Evolutionary conservation across 2,113 vertebrate species (phyloP).

Genomic region (Laticauda laticaudata): DNA sequence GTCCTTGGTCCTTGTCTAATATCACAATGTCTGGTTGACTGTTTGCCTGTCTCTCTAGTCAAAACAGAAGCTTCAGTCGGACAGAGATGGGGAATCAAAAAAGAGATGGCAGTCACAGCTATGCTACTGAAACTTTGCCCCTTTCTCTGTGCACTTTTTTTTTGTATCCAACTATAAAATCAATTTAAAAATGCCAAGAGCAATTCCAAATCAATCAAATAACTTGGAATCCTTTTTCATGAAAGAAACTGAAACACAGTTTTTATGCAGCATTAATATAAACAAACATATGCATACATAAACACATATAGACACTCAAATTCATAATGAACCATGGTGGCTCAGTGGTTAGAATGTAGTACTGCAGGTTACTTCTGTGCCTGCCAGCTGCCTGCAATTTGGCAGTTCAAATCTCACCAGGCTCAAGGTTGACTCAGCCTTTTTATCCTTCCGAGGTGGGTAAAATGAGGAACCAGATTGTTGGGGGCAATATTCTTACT

Average conservation of each 20-base stretch:
- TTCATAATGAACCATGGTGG: background rate
- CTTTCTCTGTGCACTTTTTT: background rate
- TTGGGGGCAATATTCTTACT: too few species aligned
- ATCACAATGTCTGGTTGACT: too few species aligned
- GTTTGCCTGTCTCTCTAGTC: background rate
- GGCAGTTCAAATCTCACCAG: too few species aligned
- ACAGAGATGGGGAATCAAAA: background rate
- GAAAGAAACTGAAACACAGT: background rate
- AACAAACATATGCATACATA: background rate
- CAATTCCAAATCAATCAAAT: background rate
- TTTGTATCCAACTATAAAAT: background rate
- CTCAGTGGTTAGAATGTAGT: too few species aligned
- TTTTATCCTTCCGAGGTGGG: too few species aligned
- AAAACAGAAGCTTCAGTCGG: background rate
- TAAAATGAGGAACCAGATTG: too few species aligned
- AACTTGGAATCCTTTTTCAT: background rate
- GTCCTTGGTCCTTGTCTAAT: too few species aligned
- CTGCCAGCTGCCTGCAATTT: too few species aligned
- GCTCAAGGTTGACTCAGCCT: too few species aligned
- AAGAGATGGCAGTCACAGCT: background rate
- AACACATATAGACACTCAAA: background rate
- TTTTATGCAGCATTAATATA: background rate
- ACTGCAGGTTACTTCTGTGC: too few species aligned
- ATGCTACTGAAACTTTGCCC: background rate
- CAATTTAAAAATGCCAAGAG: background rate